Conservation (phyloP, 2,113 vertebrate genomes). For the Nothoprocta pentlandii region DNA sequence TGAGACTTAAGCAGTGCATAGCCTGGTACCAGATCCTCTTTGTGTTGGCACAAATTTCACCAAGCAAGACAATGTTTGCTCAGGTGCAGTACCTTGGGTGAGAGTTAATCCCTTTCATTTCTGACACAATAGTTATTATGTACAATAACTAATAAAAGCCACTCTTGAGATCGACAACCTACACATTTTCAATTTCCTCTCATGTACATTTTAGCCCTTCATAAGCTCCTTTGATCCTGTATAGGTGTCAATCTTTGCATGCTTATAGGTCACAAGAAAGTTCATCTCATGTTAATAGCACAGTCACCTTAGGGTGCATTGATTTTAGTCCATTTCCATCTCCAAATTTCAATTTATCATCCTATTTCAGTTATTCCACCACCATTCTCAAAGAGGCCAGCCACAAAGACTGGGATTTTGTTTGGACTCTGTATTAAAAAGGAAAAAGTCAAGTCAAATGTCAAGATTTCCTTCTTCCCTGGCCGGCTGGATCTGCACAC, state of each 20-base stretch:
- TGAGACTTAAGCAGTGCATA: slow-evolving; percentile 45
- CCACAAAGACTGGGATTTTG: neutral
- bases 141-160: slow-evolving; percentile 68
- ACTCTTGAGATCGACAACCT: slow-evolving; percentile 63
- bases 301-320: neutral
- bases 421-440: neutral
- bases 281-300: slow-evolving; percentile 33
- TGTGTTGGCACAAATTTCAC: slow-evolving; percentile 68
- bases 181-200: slow-evolving; percentile 70
- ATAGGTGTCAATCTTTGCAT: slow-evolving; percentile 37
- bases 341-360: neutral
- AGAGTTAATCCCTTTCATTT: slow-evolving; percentile 75
- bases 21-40: slow-evolving; percentile 62
- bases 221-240: slow-evolving; percentile 64
- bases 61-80: slow-evolving; percentile 76
- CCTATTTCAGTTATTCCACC: neutral
- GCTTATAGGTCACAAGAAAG: slow-evolving; percentile 53
- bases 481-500: neutral
- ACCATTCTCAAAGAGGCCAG: neutral
- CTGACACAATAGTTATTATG: slow-evolving; percentile 74
- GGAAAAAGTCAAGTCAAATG: neutral
- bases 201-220: slow-evolving; percentile 44
- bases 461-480: neutral
- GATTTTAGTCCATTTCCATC: slow-evolving; percentile 23
- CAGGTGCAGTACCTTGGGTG: slow-evolving; percentile 73